phyloP scores from a whole-genome alignment of 2,888 invertebrate genomes.

The Apamea epomidion region DNA sequence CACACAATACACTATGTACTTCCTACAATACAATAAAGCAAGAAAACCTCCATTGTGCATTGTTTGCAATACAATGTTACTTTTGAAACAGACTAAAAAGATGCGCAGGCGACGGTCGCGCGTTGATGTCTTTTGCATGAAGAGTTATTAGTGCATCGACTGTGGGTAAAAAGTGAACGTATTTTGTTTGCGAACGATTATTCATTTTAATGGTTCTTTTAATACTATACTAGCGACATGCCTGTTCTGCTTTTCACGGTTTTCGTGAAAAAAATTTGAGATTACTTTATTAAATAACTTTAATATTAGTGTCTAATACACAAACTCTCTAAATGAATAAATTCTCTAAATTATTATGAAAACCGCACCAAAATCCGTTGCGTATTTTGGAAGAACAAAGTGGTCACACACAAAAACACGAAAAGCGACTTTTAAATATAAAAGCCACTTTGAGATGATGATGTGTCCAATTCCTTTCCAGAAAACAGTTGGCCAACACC shows the following conservation, averaged over 20 bases:
- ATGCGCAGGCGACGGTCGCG: slow-evolving; percentile 56
- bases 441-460: no score
- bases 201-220: not conserved
- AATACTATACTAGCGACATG: not conserved
- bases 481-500: not conserved
- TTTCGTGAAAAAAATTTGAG: not conserved
- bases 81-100: slow-evolving; percentile 68
- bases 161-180: slow-evolving; percentile 26
- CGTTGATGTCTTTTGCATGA: slow-evolving; percentile 76
- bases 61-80: slow-evolving; percentile 68
- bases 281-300: not conserved
- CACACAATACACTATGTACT: slow-evolving; percentile 61
- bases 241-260: not conserved
- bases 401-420: not conserved
- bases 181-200: not conserved
- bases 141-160: slow-evolving; percentile 43
- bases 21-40: slow-evolving; percentile 68
- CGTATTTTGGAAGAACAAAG: not conserved
- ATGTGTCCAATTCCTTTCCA: not conserved
- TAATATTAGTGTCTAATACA: not conserved
- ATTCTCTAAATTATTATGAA: not conserved
- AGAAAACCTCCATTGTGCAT: slow-evolving; percentile 74
- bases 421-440: no score
- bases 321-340: not conserved
- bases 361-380: not conserved